Conservation (phyloP, 92 coral and sea anemone species). For the Diadumene lineata region DNA sequence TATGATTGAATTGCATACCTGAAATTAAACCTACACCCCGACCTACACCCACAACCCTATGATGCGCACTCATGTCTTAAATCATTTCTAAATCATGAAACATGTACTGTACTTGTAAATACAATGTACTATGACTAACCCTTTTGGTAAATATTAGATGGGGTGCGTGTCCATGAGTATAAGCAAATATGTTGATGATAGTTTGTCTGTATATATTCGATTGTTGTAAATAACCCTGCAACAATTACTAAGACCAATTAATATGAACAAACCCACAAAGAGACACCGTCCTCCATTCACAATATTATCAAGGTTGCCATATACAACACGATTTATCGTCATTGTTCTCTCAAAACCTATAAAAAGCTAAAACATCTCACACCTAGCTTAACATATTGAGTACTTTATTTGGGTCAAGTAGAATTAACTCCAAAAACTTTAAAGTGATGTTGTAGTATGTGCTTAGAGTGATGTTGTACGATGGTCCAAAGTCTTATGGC, state of each 20-base stretch:
- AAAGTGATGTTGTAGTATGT: no score
- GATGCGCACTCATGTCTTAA: slow-evolving; percentile 25
- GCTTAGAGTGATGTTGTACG: no score
- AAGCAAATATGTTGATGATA: slow-evolving; percentile 23
- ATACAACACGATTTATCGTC: slow-evolving; percentile 12
- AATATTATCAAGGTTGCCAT: slow-evolving; percentile 14
- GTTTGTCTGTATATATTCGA: no score
- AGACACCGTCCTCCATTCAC: slow-evolving; percentile 23
- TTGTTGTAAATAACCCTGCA: slow-evolving; percentile 5
- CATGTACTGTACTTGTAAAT: not conserved
- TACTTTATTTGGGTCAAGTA: not conserved
- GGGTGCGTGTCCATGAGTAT: slow-evolving; percentile 40
- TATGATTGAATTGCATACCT: slow-evolving; percentile 68
- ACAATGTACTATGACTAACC: slow-evolving; percentile 17
- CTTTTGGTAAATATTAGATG: slow-evolving; percentile 28
- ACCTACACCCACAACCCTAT: no score
- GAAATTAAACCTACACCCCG: slow-evolving; percentile 41
- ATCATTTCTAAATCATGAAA: slow-evolving; percentile 8
- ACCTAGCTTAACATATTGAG: not conserved
- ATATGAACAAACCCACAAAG: slow-evolving; percentile 16
- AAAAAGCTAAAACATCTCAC: slow-evolving; percentile 25
- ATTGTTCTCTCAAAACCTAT: slow-evolving; percentile 24
- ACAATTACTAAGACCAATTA: slow-evolving; percentile 21
- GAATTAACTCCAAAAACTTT: not conserved
- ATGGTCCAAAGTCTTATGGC: slow-evolving; percentile 29